phyloP scores from a whole-genome alignment of 1,140 invertebrate genomes.

The Microplitis mediator region DNA sequence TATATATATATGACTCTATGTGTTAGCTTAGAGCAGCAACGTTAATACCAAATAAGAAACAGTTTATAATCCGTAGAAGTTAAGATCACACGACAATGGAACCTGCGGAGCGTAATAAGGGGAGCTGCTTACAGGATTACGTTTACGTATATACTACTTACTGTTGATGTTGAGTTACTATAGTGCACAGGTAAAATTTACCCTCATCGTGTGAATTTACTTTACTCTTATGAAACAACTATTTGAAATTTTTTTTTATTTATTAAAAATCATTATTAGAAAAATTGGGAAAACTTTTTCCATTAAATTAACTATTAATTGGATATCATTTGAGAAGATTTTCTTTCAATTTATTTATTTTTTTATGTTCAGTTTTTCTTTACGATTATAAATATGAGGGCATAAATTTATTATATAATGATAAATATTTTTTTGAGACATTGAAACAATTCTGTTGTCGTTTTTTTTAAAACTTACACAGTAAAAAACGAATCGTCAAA shows the following conservation, averaged over 20 bases:
- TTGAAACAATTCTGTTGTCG: too few relatives aligned
- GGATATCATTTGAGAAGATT: too few relatives aligned
- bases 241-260: background rate
- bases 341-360: too few relatives aligned
- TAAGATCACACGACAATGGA: slow-evolving; percentile 54
- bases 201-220: slow-evolving; percentile 17
- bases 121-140: slow-evolving; percentile 56
- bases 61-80: slow-evolving; percentile 59
- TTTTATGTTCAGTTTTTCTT: too few relatives aligned
- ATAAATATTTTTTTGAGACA: too few relatives aligned
- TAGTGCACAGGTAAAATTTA: background rate
- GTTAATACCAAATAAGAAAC: slow-evolving; percentile 51
- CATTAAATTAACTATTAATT: too few relatives aligned
- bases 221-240: background rate
- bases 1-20: background rate
- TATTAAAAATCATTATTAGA: background rate
- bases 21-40: slow-evolving; percentile 31
- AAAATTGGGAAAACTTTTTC: too few relatives aligned
- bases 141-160: slow-evolving; percentile 16
- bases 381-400: too few relatives aligned
- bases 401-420: too few relatives aligned
- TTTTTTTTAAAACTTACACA: too few relatives aligned
- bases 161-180: slow-evolving; percentile 40
- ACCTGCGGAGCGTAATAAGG: slow-evolving; percentile 55
- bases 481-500: too few relatives aligned